These are phyloP conservation scores for Cephalopachus bancanus DNA, from an alignment of 2,797 vertebrate genomes.

Conservation along the genomic window DNA sequence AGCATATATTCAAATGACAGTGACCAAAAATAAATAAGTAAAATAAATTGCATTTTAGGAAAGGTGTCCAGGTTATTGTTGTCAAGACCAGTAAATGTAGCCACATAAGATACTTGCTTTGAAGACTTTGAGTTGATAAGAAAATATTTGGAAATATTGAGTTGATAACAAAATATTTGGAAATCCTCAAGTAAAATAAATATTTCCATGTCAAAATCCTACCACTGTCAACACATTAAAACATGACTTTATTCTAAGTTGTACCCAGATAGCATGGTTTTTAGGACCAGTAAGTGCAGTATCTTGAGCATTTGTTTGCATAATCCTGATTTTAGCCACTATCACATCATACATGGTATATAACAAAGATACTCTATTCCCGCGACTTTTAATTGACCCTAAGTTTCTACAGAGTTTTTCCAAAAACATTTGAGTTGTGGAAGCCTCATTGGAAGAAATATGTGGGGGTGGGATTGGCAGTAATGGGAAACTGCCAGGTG, in stretches of 20 bases:
- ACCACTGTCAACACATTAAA: neutral
- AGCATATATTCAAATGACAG: neutral
- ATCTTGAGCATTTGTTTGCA: neutral
- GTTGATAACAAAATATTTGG: neutral
- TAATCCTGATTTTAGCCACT: neutral
- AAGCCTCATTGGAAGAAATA: neutral
- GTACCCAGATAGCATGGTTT: neutral
- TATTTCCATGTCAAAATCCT: neutral
- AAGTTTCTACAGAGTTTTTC: slow-evolving; percentile 1
- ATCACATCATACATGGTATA: neutral
- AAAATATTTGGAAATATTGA: neutral
- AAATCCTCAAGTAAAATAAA: neutral
- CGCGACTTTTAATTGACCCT: neutral
- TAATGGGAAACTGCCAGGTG: too few relatives aligned
- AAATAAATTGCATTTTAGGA: neutral
- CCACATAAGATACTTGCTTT: neutral
- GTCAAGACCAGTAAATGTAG: neutral
- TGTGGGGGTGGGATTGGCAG: too few relatives aligned
- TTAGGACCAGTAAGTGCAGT: neutral
- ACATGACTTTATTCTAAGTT: neutral
- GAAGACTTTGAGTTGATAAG: neutral
- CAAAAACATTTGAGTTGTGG: neutral
- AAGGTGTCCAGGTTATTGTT: neutral
- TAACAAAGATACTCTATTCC: neutral
- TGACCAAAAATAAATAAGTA: neutral